phyloP scores from a whole-genome alignment of 2,888 invertebrate species.

The Ochlodes sylvanus region DNA sequence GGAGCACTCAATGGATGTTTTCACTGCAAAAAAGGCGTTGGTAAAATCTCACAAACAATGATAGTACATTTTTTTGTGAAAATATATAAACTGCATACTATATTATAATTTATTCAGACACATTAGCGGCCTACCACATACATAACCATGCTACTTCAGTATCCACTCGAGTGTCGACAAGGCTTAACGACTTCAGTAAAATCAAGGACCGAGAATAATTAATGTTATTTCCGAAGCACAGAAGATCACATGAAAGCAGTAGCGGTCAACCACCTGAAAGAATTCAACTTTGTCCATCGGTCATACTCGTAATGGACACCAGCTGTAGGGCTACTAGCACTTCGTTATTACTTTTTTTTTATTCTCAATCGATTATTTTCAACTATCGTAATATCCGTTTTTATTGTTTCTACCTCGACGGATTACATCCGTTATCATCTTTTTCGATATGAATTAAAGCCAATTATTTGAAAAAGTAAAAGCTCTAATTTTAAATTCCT shows the following conservation, averaged over 20 bases:
- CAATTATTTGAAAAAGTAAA: no score
- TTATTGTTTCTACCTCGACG: neutral
- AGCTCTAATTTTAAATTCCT: no score
- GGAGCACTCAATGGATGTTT: slow-evolving; percentile 13
- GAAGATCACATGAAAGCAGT: no score
- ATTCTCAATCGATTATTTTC: neutral
- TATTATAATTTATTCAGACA: no score
- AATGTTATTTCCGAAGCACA: no score
- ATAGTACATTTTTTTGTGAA: no score
- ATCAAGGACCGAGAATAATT: no score
- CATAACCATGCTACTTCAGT: no score
- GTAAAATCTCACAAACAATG: neutral
- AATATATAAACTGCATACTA: no score
- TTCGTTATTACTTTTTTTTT: neutral
- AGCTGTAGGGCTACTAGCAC: neutral
- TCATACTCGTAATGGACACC: neutral
- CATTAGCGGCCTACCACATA: no score
- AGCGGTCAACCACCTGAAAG: no score
- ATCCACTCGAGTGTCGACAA: neutral
- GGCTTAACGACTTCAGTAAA: neutral
- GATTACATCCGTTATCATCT: neutral
- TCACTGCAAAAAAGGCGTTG: slow-evolving; percentile 1
- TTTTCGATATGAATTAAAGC: no score
- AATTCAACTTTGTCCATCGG: neutral
- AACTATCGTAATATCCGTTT: neutral